A percentile compares a stretch with the other conserved stretches of the same genome.
Conservation (phyloP, 2,797 vertebrate species). For the Philypnodon macrostomus region DNA sequence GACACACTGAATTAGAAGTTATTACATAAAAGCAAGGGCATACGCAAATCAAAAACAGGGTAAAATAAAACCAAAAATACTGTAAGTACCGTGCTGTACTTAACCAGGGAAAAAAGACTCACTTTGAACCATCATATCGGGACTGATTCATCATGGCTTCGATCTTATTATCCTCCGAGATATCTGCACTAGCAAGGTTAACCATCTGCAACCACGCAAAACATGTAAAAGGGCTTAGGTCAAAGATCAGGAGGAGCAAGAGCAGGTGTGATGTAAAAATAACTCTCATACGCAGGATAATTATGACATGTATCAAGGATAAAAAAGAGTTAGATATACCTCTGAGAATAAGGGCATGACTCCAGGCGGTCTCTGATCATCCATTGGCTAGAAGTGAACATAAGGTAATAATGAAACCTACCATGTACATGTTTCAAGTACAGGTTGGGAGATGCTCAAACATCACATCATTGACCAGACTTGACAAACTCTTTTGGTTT, state of each 20-base stretch:
- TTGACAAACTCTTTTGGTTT: too few species aligned
- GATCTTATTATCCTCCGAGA: constrained; percentile 97
- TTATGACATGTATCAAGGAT: neutral
- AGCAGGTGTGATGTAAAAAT: neutral
- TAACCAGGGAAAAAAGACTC: constrained; percentile 78
- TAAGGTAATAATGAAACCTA: constrained; percentile 55
- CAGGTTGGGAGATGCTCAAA: neutral
- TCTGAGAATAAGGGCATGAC: constrained; percentile 90
- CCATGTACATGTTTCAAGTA: neutral
- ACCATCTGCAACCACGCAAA: constrained; percentile 82
- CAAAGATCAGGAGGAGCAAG: neutral
- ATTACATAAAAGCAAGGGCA: neutral
- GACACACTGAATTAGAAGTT: neutral
- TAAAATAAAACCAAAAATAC: neutral
- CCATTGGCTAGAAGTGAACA: constrained; percentile 94
- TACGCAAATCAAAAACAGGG: neutral
- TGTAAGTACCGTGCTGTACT: too few species aligned
- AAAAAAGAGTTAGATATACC: constrained; percentile 76
- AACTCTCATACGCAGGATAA: neutral
- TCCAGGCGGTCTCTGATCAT: constrained; percentile 87
- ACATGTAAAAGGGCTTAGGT: neutral
- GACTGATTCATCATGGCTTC: constrained; percentile 95
- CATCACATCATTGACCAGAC: too few species aligned
- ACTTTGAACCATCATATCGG: constrained; percentile 90
- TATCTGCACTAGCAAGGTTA: constrained; percentile 93